Evolutionary conservation across 2,888 invertebrate genomes (phyloP), one percentile per base, ranked within the genome.

Genomic region (Nineta flava): DNA sequence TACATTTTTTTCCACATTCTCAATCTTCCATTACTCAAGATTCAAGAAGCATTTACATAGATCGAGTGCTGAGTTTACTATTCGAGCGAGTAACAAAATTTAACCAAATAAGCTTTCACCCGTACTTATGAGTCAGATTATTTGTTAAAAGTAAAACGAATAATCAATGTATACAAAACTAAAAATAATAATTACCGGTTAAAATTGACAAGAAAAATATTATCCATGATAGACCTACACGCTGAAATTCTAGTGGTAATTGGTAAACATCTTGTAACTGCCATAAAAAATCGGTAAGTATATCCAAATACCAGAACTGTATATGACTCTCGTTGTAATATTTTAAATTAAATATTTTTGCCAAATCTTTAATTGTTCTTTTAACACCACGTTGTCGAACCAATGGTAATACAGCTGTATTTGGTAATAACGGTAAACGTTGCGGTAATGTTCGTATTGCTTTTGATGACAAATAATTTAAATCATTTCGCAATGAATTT

Each of bases 291-390:
- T 67, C 67, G 1, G 62, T 60, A 3, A 67, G 51, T 10, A 66
- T 59, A 56, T 68, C 68, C 48, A 68, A 51, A 51, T 67, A 63
- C 67, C 67, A 68, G 55, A 66, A 68, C 51, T 67, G 66, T 3
- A 64, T 53, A 31, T 59, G 55, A 50, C 62, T 63, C 9, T 57
- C 54, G 48, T 58, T 55, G 46, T 63, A 66, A 49, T 63, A 57
- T 9, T 50, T 55, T 48, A 63, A 65, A 2, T 55, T 53, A 43
- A 65, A 62, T 49, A 57, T 57, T 19, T 60, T 55, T 15, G 62
- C 60, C n/a, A 66, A 53, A 10, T 49, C 46, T 10, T 60, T 57
- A 9, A 66, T 61, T 9, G 59, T 55, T 15, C 53, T 57, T 55
- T 60, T 61, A 2, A 66, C 58, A 1, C 66, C 66, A 13, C 55